Evolutionary conservation across 2,113 vertebrate species (phyloP).

Genomic region (Anoura caudifer): DNA sequence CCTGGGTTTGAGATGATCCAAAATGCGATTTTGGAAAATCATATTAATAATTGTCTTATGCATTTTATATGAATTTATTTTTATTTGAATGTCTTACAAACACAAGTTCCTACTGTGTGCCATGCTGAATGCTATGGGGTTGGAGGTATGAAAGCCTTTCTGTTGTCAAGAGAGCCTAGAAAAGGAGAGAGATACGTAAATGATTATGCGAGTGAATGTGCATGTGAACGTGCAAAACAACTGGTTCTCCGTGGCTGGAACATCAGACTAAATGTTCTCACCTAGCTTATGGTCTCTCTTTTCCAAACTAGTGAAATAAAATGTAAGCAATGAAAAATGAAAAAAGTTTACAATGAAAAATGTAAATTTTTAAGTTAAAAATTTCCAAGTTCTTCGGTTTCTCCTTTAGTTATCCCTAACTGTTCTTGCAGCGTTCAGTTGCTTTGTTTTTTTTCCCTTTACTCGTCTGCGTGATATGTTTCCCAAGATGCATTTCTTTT

Average conservation of each 20-base stretch:
- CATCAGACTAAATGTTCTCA: neutral
- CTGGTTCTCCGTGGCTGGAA: neutral
- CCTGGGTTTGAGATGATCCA: neutral
- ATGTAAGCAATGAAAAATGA: no score
- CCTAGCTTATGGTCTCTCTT: neutral
- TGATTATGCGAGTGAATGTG: neutral
- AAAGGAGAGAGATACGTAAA: neutral
- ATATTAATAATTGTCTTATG: neutral
- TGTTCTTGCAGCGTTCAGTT: neutral
- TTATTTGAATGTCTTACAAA: neutral
- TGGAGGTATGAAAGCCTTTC: neutral
- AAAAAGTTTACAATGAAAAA: no score
- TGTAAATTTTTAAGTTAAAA: neutral
- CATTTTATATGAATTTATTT: neutral
- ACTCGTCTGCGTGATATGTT: neutral
- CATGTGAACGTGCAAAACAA: no score
- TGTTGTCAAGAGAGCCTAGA: neutral
- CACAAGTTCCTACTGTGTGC: neutral
- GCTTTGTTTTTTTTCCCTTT: neutral
- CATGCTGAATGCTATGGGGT: neutral
- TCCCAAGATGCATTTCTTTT: neutral
- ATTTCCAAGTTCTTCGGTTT: neutral
- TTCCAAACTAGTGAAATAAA: neutral
- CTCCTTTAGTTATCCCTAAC: neutral
- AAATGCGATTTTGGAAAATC: neutral